Evolutionary conservation across 2,888 invertebrate genomes (phyloP), one percentile per base, ranked within the genome.

Genomic region (Galerucella nymphaeae): DNA sequence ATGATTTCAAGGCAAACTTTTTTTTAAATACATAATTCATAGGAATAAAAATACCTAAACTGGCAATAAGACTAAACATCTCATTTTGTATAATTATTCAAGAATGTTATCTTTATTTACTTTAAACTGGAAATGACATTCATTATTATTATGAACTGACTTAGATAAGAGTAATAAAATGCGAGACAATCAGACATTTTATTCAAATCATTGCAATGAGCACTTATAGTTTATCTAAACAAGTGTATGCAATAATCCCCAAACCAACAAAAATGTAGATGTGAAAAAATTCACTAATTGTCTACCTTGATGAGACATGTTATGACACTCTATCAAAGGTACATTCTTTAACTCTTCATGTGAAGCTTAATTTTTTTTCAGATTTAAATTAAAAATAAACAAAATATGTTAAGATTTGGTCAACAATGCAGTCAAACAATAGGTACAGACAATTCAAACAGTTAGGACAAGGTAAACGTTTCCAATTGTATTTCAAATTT

Each of bases 371-470:
- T 45, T 53, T 48, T 66, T 23, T 71, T 55, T 53, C 64, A 73
- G 70, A 50, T 63, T 73, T 14, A 53, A 61, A 41, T 8, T 53
- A 42, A 61, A 53, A 53, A 41, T 18, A 61, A 45, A 41, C 41
- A 45, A 74, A 65, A 68, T 68, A 72, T 72, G 72, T 30, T 72
- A 72, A 69, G 38, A 64, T 61, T 62, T 61, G 18, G 57, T 45
- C 62, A 70, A 75, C 66, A 53, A 77, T 85, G 75, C 84, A 84
- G 77, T 79, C 84, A n/a, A 84, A 82, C 76, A 79, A 76, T 67
- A 76, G 84, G 66, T 84, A 79, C 72, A 78, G 84, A 72, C 76
- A 81, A 42, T 83, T 81, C 72, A 82, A 81, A 71, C 81, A 83
- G 75, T 79, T 80, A 57, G 78, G 78, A 55, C 82, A 83, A 81